Conservation (phyloP, 2,797 vertebrate genomes). For the Lagodon rhomboides region DNA sequence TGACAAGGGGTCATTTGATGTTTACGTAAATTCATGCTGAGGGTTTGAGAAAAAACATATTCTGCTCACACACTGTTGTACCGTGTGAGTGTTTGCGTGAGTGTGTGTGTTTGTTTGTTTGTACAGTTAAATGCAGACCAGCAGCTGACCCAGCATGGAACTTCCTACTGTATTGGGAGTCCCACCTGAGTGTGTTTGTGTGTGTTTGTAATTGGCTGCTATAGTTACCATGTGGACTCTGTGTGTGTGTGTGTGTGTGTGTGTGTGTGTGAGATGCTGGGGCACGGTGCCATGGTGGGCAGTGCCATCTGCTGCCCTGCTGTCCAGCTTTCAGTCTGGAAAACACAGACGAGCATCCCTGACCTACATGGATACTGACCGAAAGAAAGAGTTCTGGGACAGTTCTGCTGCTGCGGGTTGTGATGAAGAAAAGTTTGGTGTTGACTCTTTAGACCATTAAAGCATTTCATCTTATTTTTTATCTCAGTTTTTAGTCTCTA, state of each 20-base stretch:
- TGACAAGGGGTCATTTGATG: neutral
- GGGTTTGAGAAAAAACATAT: neutral
- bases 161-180: constrained; percentile 64
- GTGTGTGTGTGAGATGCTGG: constrained; percentile 8
- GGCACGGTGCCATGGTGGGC: constrained; percentile 26
- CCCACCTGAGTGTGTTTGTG: constrained; percentile 27
- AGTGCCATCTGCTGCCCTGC: constrained; percentile 67
- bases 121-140: constrained; percentile 32
- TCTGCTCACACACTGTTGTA: neutral
- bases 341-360: constrained; percentile 36
- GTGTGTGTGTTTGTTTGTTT: neutral
- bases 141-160: constrained; percentile 55
- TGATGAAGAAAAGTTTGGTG: neutral
- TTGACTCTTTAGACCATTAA: neutral
- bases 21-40: neutral
- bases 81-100: neutral
- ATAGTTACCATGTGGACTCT: constrained; percentile 1
- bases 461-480: neutral
- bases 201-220: constrained; percentile 29
- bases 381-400: neutral
- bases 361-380: constrained; percentile 1
- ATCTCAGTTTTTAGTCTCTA: neutral
- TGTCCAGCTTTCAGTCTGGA: constrained; percentile 34
- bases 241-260: constrained; percentile 13
- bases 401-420: constrained; percentile 3